Evolutionary conservation across 2,113 vertebrate genomes (phyloP).

Genomic region (Arvicanthis niloticus): DNA sequence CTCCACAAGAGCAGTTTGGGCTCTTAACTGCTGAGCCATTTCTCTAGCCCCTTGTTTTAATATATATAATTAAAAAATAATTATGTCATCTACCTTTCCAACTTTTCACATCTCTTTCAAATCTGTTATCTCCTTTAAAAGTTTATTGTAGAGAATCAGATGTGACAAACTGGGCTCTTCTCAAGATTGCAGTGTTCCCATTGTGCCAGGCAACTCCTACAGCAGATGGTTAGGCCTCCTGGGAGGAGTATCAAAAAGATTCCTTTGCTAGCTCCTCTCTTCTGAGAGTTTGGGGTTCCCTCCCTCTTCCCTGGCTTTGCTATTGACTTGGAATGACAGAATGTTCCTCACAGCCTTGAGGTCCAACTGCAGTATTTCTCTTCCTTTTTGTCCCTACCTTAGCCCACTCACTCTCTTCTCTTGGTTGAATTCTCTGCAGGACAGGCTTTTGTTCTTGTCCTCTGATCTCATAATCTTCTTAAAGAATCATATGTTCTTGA

Average conservation of each 20-base stretch:
- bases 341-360: neutral
- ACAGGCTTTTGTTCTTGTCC: slow-evolving; percentile 13
- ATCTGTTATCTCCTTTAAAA: too few species aligned
- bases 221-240: neutral
- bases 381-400: neutral
- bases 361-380: slow-evolving; percentile 22
- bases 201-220: neutral
- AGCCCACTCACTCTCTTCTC: slow-evolving; percentile 1
- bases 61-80: too few species aligned
- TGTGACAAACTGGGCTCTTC: neutral
- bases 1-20: too few species aligned
- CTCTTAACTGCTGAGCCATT: too few species aligned
- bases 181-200: neutral
- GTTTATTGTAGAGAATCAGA: neutral
- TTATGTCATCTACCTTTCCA: too few species aligned
- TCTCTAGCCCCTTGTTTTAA: too few species aligned
- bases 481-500: slow-evolving; percentile 47
- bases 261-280: slow-evolving; percentile 8
- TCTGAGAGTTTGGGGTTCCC: neutral
- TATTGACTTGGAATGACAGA: too few species aligned
- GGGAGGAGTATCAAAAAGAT: neutral
- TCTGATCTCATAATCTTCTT: slow-evolving; percentile 34
- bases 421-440: slow-evolving; percentile 59
- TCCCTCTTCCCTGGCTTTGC: too few species aligned
- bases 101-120: too few species aligned